Conservation (phyloP, 2,888 invertebrate genomes). For the Eupithecia subumbrata region DNA sequence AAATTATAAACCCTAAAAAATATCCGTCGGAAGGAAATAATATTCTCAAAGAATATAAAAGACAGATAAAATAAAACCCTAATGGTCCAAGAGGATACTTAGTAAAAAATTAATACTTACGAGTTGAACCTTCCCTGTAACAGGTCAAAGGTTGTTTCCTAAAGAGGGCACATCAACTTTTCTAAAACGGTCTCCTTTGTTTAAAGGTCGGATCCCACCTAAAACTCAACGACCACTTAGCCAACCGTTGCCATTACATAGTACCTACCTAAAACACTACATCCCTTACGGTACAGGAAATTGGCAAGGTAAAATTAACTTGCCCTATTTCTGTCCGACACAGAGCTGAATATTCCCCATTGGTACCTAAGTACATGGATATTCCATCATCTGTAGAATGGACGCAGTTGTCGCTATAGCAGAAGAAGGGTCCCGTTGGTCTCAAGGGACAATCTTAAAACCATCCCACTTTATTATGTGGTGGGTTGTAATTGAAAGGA, state of each 20-base stretch:
- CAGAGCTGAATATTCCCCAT: conserved; percentile 63
- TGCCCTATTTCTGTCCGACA: conserved; percentile 65
- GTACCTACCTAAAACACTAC: conserved; percentile 45
- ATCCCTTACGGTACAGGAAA: conserved; percentile 44
- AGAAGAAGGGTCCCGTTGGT: conserved; percentile 61
- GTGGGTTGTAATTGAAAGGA: conserved; percentile 77
- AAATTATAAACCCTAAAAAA: background rate
- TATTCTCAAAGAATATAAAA: background rate
- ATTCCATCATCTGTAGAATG: conserved; percentile 70
- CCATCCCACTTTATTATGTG: conserved; percentile 70
- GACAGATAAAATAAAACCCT: conserved; percentile 20
- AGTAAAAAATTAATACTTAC: conserved; percentile 32
- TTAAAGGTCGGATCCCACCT: conserved; percentile 51
- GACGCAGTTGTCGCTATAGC: conserved; percentile 63
- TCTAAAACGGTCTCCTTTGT: conserved; percentile 46
- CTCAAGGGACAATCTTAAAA: conserved; percentile 68
- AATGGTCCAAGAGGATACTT: conserved; percentile 25
- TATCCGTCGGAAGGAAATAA: background rate
- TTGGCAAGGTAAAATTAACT: conserved; percentile 57
- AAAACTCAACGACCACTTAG: conserved; percentile 54
- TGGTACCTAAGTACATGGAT: conserved; percentile 57
- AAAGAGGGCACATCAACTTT: conserved; percentile 46
- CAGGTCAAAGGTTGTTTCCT: conserved; percentile 46
- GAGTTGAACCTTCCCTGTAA: conserved; percentile 34
- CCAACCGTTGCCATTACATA: conserved; percentile 47